These are phyloP conservation scores for Achlya flavicornis DNA, from an alignment of 2,888 invertebrate genomes.

Conservation along the genomic window DNA sequence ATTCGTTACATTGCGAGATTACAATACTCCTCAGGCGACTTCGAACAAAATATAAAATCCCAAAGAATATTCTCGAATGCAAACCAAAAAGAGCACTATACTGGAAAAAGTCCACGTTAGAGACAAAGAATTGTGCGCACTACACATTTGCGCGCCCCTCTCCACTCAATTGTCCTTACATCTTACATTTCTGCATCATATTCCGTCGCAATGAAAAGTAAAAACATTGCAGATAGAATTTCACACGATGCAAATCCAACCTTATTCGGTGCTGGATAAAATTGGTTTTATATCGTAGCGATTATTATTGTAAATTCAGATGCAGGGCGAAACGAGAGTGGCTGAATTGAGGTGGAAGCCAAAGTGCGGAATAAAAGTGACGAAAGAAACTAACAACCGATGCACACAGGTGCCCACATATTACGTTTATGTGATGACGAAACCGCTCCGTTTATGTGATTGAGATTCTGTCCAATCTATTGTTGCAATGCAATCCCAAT, in stretches of 20 bases:
- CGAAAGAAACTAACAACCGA: conserved; percentile 47
- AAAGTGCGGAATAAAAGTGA: conserved; percentile 82
- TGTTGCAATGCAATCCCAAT: too few species aligned
- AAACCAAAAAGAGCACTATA: conserved; percentile 54
- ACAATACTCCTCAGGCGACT: not conserved
- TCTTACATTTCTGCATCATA: conserved; percentile 82
- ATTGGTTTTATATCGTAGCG: conserved; percentile 27
- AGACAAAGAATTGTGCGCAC: conserved; percentile 62
- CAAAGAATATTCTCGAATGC: conserved; percentile 10
- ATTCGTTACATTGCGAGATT: not conserved
- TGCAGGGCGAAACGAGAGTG: conserved; percentile 75
- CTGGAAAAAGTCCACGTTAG: conserved; percentile 51
- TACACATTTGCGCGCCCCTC: conserved; percentile 66
- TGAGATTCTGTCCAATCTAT: not conserved
- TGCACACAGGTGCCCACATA: not conserved
- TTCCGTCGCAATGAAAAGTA: conserved; percentile 79
- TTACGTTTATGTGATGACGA: not conserved
- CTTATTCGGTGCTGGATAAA: conserved; percentile 22
- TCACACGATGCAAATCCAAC: conserved; percentile 26
- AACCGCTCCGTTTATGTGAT: not conserved
- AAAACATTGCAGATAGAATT: conserved; percentile 68
- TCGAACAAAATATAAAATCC: not conserved
- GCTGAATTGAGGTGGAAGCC: conserved; percentile 78
- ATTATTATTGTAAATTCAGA: conserved; percentile 65
- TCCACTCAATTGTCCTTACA: conserved; percentile 78